Conservation (phyloP, 2,113 vertebrate species). For the Bucco capensis region DNA sequence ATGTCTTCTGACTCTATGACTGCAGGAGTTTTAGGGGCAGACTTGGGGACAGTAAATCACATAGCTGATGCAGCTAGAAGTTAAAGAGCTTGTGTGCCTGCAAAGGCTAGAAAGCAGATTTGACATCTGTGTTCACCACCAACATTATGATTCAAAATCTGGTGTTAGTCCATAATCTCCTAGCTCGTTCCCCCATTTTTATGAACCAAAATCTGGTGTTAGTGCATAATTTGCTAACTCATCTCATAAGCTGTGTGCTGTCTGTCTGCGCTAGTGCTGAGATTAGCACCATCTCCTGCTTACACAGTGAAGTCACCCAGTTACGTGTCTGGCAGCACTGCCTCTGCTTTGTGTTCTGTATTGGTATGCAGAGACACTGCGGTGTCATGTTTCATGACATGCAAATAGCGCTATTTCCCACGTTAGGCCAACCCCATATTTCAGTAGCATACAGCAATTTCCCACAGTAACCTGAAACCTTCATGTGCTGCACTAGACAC, state of each 20-base stretch:
- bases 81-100: not conserved
- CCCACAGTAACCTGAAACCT: slow-evolving; percentile 4
- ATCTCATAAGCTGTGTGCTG: not conserved
- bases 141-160: not conserved
- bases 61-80: not conserved
- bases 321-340: slow-evolving; percentile 29
- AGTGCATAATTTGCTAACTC: not conserved
- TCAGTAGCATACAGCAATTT: not conserved
- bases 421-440: not conserved
- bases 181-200: not conserved
- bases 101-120: not conserved
- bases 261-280: not conserved
- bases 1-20: not conserved
- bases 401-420: not conserved
- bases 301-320: slow-evolving; percentile 29
- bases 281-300: slow-evolving; percentile 37
- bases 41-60: not conserved
- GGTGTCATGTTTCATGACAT: not conserved
- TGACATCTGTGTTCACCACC: not conserved
- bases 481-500: not conserved
- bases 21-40: not conserved
- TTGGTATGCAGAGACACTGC: not conserved
- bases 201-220: not conserved
- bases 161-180: not conserved
- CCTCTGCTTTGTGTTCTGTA: not conserved